Conservation (phyloP, 1,140 invertebrate genomes). For the Apis florea region DNA sequence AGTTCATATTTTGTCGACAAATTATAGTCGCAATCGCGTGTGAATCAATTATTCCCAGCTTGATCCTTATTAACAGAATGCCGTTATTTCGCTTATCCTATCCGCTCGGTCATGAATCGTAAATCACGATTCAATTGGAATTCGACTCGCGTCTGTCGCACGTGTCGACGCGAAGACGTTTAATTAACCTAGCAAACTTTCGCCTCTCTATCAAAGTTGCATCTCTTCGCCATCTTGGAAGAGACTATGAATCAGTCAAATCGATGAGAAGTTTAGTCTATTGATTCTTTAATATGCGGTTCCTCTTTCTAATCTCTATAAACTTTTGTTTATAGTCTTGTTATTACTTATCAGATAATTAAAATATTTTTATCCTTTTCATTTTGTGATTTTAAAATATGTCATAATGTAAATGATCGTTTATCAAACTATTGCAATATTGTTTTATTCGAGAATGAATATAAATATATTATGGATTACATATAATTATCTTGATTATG, state of each 20-base stretch:
- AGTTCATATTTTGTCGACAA: neutral
- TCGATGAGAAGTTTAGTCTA: no score
- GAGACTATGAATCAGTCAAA: neutral
- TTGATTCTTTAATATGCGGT: neutral
- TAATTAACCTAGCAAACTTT: slow-evolving; percentile 16
- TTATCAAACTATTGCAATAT: no score
- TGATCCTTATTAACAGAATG: neutral
- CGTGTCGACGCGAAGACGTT: neutral
- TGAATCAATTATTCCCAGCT: slow-evolving; percentile 1
- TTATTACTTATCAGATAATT: neutral
- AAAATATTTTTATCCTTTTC: no score
- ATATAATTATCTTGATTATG: no score
- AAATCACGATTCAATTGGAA: slow-evolving; percentile 1
- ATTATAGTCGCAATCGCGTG: neutral
- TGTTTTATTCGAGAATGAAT: no score
- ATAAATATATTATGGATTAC: no score
- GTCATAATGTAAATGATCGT: no score
- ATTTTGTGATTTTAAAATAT: no score
- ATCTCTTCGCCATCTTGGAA: no score
- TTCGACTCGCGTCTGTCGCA: neutral
- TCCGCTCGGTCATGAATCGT: neutral
- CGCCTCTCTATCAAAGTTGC: neutral
- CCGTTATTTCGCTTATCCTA: slow-evolving; percentile 4
- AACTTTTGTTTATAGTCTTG: no score
- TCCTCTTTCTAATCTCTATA: no score